Evolutionary conservation across 1,140 invertebrate genomes (phyloP).

Genomic region (Zaprionus vittiger): DNA sequence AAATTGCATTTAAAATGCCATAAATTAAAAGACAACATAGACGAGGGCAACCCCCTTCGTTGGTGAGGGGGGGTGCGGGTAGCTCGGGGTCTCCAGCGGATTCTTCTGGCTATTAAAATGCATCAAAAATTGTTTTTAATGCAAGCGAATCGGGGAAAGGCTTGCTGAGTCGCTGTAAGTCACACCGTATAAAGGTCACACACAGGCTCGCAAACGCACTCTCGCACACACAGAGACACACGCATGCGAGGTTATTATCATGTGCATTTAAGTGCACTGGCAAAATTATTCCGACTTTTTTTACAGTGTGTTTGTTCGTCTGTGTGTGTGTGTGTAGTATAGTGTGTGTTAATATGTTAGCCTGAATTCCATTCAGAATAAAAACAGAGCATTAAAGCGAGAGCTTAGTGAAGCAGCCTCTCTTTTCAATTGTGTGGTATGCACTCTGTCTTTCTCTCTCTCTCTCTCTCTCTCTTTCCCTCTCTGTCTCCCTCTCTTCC

Average conservation of each 20-base stretch:
- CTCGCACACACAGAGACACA: not conserved
- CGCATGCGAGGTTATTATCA: slow-evolving; percentile 38
- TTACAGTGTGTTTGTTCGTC: not conserved
- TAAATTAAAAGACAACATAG: slow-evolving; percentile 72
- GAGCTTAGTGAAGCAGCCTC: slow-evolving; percentile 19
- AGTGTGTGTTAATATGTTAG: slow-evolving; percentile 26
- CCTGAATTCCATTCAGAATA: slow-evolving; percentile 24
- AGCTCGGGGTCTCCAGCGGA: slow-evolving; percentile 5
- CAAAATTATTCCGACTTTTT: slow-evolving; percentile 29
- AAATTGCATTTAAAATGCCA: slow-evolving; percentile 80
- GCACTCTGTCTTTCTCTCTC: not conserved
- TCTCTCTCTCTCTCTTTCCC: not conserved
- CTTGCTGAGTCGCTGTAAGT: slow-evolving; percentile 13
- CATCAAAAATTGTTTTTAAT: slow-evolving; percentile 75
- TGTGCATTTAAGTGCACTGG: slow-evolving; percentile 41
- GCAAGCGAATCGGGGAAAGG: slow-evolving; percentile 27
- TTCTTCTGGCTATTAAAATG: slow-evolving; percentile 63
- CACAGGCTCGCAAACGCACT: slow-evolving; percentile 9
- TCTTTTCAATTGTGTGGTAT: not conserved
- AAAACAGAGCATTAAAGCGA: slow-evolving; percentile 32
- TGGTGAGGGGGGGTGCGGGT: not conserved
- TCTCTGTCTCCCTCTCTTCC: not conserved
- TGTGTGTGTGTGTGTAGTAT: slow-evolving; percentile 28
- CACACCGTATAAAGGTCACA: slow-evolving; percentile 28
- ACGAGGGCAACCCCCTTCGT: slow-evolving; percentile 16